A percentile compares a stretch with the other conserved stretches of the same genome.
Conservation (phyloP, 1,140 invertebrate genomes). For the Bombus sibiricus region DNA sequence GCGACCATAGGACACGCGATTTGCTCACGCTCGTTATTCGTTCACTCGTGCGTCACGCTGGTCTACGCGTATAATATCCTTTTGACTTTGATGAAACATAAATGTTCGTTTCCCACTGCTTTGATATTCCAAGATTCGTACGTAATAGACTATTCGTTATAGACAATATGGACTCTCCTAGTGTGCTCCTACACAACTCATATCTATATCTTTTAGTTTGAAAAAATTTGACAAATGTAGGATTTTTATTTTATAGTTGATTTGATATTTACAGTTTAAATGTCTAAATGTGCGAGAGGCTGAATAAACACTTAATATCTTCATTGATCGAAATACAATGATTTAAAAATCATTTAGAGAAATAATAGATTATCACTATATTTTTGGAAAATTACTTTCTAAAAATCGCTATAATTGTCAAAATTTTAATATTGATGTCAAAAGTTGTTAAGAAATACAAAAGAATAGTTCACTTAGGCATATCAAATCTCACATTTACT, state of each 20-base stretch:
- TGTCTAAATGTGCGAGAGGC: background rate
- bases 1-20: constrained; percentile 6
- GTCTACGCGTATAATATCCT: background rate
- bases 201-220: background rate
- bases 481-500: too few relatives aligned
- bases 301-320: background rate
- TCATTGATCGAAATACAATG: background rate
- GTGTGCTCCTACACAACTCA: background rate
- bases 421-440: too few relatives aligned
- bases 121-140: background rate
- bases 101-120: background rate
- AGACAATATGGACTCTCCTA: too few relatives aligned
- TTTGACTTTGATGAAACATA: constrained; percentile 10
- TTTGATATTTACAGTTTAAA: background rate
- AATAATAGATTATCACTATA: too few relatives aligned
- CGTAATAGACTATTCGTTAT: background rate
- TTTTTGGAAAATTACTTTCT: too few relatives aligned
- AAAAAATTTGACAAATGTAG: background rate
- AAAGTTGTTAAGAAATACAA: too few relatives aligned
- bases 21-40: background rate
- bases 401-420: too few relatives aligned
- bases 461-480: too few relatives aligned
- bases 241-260: background rate
- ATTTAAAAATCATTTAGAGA: background rate
- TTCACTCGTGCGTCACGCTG: background rate